Evolutionary conservation across 2,797 vertebrate species (phyloP), one percentile per base, ranked within the genome.

Genomic region (Adrianichthys oophorus): DNA sequence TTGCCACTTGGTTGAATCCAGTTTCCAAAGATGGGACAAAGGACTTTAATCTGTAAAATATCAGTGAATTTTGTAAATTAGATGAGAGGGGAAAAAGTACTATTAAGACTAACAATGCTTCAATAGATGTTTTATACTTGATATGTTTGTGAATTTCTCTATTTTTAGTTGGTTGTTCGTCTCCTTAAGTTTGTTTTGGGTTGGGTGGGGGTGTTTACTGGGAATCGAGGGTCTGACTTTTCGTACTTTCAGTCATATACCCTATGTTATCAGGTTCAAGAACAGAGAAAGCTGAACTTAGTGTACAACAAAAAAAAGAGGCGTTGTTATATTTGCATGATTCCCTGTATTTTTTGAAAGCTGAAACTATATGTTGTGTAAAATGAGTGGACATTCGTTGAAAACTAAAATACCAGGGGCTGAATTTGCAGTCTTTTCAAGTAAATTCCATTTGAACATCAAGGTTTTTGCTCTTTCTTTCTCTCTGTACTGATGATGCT

Each of bases 321-420:
- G 86, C 89, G 83, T 79, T 89, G 85, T 91, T 91, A 90, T 92
- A 91, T 92, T 92, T 93, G 92, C 92, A 93, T 93, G 92, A 92
- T 78, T 90, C 89, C 83, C 79, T 92, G 90, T 92, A 90, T 90
- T 91, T 93, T 86, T 84, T 88, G 87, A 90, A 74, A 91, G 80
- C 88, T 82, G 70, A 90, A 90, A 83, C 70, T 90, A 82, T 92
- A 89, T 79, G 85, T 91, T 90, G 88, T 92, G 91, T 91, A 87
- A 79, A 88, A 84, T 89, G 83, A 91, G 86, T 91, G 89, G 87
- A 79, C 71, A 65, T 90, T 78, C 79, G 72, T 81, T 82, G 73
- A 87, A 87, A 86, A 89, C 76, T 84, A 80, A 86, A 87, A 83
- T 54, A 72, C 52, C 83, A 84, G 80, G 84, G 85, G 77, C 74